Conservation (phyloP, 1,140 invertebrate genomes). For the Panagrolaimus sp. region DNA sequence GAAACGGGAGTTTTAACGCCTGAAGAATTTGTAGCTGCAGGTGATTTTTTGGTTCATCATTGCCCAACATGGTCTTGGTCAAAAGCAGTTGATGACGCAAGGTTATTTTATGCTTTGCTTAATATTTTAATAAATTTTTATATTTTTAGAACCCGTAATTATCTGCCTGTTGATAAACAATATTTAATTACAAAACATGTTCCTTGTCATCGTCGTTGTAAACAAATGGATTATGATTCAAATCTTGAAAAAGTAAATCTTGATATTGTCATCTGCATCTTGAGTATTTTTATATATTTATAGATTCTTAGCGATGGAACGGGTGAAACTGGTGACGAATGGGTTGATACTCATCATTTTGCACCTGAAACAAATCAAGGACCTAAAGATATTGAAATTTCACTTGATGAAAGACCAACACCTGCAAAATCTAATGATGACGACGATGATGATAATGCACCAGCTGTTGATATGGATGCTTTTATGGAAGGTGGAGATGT, state of each 20-base stretch:
- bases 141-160: slow-evolving; percentile 30
- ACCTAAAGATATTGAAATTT: neutral
- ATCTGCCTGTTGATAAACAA: slow-evolving; percentile 74
- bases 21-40: slow-evolving; percentile 64
- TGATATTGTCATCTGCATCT: no score
- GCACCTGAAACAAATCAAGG: slow-evolving; percentile 60
- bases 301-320: slow-evolving; percentile 65
- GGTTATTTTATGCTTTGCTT: slow-evolving; percentile 59
- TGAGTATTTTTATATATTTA: no score
- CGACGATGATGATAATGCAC: slow-evolving; percentile 81
- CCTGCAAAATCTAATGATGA: slow-evolving; percentile 43
- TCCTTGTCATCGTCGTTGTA: slow-evolving; percentile 61
- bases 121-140: neutral
- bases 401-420: neutral
- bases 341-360: slow-evolving; percentile 97
- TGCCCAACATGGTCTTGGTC: slow-evolving; percentile 99
- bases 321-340: slow-evolving; percentile 81
- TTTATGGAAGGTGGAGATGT: slow-evolving; percentile 91
- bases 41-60: slow-evolving; percentile 95
- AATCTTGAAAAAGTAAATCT: slow-evolving; percentile 66
- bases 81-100: slow-evolving; percentile 73
- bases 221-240: slow-evolving; percentile 78
- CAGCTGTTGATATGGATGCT: slow-evolving; percentile 93
- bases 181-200: slow-evolving; percentile 90
- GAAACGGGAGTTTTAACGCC: slow-evolving; percentile 95